phyloP scores from a whole-genome alignment of 2,797 vertebrate species.

The Cheirogaleus major region DNA sequence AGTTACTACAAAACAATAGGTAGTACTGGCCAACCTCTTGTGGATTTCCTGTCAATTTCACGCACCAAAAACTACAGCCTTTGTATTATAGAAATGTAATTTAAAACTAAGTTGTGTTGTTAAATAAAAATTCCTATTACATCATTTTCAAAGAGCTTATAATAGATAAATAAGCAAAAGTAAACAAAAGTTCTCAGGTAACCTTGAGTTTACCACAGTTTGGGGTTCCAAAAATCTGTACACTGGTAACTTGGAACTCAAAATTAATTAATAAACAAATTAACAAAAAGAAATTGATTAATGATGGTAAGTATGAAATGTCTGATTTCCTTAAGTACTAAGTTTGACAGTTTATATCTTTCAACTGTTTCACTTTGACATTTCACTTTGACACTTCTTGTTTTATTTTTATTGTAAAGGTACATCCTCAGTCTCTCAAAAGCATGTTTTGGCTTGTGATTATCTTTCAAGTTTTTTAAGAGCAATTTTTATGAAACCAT shows the following conservation, averaged over 20 bases:
- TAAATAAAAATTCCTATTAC: not conserved
- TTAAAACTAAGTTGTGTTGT: not conserved
- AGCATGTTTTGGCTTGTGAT: no score
- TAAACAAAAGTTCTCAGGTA: not conserved
- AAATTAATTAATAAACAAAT: not conserved
- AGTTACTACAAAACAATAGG: not conserved
- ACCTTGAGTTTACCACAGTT: not conserved
- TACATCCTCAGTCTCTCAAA: no score
- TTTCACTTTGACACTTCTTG: no score
- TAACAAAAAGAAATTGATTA: constrained; percentile 14
- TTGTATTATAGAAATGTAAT: not conserved
- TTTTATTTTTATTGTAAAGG: no score
- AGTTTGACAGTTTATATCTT: no score
- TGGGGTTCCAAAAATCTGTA: not conserved
- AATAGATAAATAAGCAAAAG: constrained; percentile 20
- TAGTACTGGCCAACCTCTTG: not conserved
- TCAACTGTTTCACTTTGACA: no score
- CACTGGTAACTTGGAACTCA: not conserved
- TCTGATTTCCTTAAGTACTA: no score
- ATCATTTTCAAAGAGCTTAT: not conserved
- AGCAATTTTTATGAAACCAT: no score
- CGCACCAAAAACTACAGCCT: not conserved
- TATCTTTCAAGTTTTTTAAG: no score
- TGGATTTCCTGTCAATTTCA: not conserved
- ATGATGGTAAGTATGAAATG: not conserved